Base-by-base conservation (phyloP, 1,140 invertebrate genomes). In the Macrobrachium rosenbergii region DNA sequence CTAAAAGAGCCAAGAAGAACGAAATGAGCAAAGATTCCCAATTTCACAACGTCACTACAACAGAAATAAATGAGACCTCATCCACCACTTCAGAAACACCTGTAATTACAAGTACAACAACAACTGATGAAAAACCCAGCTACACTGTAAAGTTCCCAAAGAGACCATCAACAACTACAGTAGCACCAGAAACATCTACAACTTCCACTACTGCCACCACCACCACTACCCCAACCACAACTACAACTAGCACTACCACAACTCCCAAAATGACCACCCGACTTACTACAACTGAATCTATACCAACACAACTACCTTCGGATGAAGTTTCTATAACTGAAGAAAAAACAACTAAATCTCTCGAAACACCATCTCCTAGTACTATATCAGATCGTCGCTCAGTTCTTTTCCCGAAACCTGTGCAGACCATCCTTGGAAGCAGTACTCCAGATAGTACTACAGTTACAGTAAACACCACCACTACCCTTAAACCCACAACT, bases 21-120 rank as follows among this genome's bases (percentile, higher is more conserved):
- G 85, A 87, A n/a, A 16, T 82, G 0, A 87, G 85, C 73, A 87
- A 87, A 60, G 85, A 87, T 37, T 76, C 78, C 5, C 85, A 87
- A 79, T 87, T 87, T 64, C 85, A 58, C 10, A 69, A 82, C 21
- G 69, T 81, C 85, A 76, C 79, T 2, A 82, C 78, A 19, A 17
- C 2, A 7, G 21, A 19, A 21, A 52, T 60, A n/a, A 58, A 78
- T 12, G 58, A 64, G 28, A 73, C 81, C 7, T 58, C 64, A 58
- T 62, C 72, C 58, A 37, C 67, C 5, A 17, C 60, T 2, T 6
- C 79, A 21, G 23, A 67, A 7, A 11, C 72, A 8, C 7, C 77
- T 11, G 14, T 76, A 43, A 28, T 60, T 75, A 77, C 52, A n/a
- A 60, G 37, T n/a, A 64, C 19, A 23, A 2, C 19, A 2, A 2